These are phyloP conservation scores for Thaumetopoea pityocampa DNA, from an alignment of 1,140 invertebrate genomes.

Conservation along the genomic window DNA sequence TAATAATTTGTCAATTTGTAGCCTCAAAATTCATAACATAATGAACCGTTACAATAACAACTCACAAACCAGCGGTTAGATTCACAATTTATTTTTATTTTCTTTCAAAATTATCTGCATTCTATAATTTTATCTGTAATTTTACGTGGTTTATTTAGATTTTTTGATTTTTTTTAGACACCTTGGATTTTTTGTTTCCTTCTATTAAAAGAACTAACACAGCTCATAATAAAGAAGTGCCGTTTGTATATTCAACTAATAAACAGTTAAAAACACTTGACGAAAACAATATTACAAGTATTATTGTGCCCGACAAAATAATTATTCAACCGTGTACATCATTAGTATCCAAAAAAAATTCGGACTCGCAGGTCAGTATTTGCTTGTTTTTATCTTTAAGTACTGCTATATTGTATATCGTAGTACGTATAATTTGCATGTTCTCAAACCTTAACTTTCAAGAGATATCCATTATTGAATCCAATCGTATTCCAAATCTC, in stretches of 20 bases:
- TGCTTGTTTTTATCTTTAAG: too few relatives aligned
- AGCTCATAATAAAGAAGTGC: background rate
- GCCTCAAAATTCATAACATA: slow-evolving; percentile 24
- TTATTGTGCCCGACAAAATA: background rate
- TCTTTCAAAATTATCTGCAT: slow-evolving; percentile 22
- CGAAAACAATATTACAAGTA: background rate
- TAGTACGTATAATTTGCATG: too few relatives aligned
- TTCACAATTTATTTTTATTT: slow-evolving; percentile 22
- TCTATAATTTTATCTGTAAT: slow-evolving; percentile 18
- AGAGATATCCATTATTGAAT: too few relatives aligned
- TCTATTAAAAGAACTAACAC: slow-evolving; percentile 30
- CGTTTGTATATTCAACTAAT: too few relatives aligned
- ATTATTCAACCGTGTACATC: slow-evolving; percentile 12
- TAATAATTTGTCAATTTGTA: slow-evolving; percentile 9
- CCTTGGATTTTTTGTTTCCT: slow-evolving; percentile 39
- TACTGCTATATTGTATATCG: too few relatives aligned
- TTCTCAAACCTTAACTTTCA: too few relatives aligned
- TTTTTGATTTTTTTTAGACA: slow-evolving; percentile 39
- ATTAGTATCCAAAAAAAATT: slow-evolving; percentile 20
- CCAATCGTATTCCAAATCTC: background rate
- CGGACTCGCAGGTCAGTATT: slow-evolving; percentile 17
- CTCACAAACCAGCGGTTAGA: slow-evolving; percentile 32
- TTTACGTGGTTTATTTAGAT: slow-evolving; percentile 26
- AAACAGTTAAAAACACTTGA: background rate
- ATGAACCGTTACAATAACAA: slow-evolving; percentile 29